A percentile compares a stretch with the other conserved stretches of the same genome.
These are phyloP conservation scores for Elanoides forficatus DNA, from an alignment of 2,113 vertebrate genomes.

Conservation along the genomic window DNA sequence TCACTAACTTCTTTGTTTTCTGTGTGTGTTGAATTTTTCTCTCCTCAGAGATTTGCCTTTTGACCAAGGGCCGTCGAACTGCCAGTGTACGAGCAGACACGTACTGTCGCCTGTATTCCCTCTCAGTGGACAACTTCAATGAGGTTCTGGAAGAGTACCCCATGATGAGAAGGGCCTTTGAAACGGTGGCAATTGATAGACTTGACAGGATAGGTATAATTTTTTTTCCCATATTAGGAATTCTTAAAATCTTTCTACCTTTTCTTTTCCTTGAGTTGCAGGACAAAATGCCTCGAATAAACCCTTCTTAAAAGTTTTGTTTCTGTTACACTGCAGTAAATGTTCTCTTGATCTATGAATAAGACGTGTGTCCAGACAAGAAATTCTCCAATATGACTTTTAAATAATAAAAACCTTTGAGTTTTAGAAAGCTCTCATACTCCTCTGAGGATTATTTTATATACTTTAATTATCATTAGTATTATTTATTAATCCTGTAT, in stretches of 20 bases:
- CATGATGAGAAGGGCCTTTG: conserved; percentile 98
- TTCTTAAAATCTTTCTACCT: background rate
- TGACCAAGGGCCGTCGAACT: conserved; percentile 95
- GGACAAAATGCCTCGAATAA: background rate
- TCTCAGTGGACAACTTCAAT: conserved; percentile 98
- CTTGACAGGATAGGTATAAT: conserved; percentile 83
- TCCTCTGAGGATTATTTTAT: background rate
- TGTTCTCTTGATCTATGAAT: conserved; percentile 11
- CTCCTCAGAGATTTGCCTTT: conserved; percentile 89
- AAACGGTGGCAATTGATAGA: conserved; percentile 97
- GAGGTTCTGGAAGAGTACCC: conserved; percentile 98
- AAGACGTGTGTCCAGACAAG: background rate
- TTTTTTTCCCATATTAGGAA: background rate
- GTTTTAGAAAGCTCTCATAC: background rate
- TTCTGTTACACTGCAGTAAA: background rate
- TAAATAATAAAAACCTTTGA: background rate
- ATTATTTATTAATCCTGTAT: background rate
- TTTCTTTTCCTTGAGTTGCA: background rate
- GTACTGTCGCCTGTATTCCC: conserved; percentile 95
- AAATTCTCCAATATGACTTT: background rate
- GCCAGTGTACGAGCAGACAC: conserved; percentile 97
- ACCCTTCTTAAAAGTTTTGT: background rate
- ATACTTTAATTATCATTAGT: background rate
- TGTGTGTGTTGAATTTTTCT: background rate
- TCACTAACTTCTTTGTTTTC: background rate